A percentile compares a stretch with the other conserved stretches of the same genome.
Conservation (phyloP, 1,140 invertebrate genomes). For the Steinernema khuongi region DNA sequence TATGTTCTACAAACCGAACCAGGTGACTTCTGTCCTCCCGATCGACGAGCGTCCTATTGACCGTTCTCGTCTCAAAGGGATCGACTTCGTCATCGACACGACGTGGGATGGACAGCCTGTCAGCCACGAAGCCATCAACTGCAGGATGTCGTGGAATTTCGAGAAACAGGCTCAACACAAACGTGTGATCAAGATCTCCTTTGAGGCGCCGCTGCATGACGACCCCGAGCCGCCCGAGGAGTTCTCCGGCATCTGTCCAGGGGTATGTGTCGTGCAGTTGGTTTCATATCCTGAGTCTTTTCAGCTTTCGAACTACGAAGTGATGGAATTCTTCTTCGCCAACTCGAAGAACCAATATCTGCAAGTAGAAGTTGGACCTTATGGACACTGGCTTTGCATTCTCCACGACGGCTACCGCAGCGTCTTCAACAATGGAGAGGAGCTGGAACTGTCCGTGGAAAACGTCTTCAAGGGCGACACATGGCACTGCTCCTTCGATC, state of each 20-base stretch:
- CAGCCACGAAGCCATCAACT: slow-evolving; percentile 51
- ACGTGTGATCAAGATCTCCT: slow-evolving; percentile 43
- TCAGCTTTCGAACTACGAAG: slow-evolving; percentile 56
- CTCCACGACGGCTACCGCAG: slow-evolving; percentile 50
- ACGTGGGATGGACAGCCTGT: slow-evolving; percentile 53
- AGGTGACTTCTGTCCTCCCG: not conserved
- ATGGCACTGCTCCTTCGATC: slow-evolving; percentile 54
- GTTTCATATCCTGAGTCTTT: slow-evolving; percentile 18
- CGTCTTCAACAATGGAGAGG: slow-evolving; percentile 51
- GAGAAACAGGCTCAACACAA: slow-evolving; percentile 52
- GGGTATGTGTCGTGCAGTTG: slow-evolving; percentile 29
- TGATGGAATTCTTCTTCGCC: slow-evolving; percentile 56
- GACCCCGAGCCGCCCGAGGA: slow-evolving; percentile 55
- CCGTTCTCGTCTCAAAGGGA: slow-evolving; percentile 26
- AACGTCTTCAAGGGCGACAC: slow-evolving; percentile 47
- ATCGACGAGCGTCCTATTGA: slow-evolving; percentile 1
- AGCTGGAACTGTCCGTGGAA: slow-evolving; percentile 49
- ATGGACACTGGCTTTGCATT: slow-evolving; percentile 57
- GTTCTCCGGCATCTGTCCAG: slow-evolving; percentile 45
- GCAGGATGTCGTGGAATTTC: slow-evolving; percentile 53
- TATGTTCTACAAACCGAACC: not conserved
- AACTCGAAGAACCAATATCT: slow-evolving; percentile 54
- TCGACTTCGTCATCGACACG: slow-evolving; percentile 43
- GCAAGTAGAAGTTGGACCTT: slow-evolving; percentile 53
- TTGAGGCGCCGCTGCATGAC: slow-evolving; percentile 55